Conservation (phyloP, 2,888 invertebrate species). For the Keiferia lycopersicella region DNA sequence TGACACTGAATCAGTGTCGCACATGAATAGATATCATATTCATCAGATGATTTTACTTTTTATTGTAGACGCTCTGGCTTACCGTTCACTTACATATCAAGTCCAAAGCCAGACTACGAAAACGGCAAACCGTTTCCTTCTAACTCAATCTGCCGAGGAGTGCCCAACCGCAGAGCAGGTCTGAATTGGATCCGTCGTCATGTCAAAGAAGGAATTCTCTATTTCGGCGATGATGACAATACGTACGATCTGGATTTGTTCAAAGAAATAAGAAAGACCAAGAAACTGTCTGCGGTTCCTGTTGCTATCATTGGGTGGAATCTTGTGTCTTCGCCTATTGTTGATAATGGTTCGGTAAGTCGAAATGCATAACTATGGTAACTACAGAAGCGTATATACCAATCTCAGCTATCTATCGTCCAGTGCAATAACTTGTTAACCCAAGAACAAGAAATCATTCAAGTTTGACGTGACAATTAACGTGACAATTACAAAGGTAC, state of each 20-base stretch:
- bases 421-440: too few species aligned
- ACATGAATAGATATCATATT: neutral
- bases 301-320: slow-evolving; percentile 89
- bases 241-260: slow-evolving; percentile 86
- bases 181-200: slow-evolving; percentile 80
- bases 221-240: slow-evolving; percentile 90
- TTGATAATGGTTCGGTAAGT: slow-evolving; percentile 79
- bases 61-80: slow-evolving; percentile 74
- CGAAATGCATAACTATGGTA: neutral
- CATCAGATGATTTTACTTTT: neutral
- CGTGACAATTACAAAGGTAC: too few species aligned
- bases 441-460: too few species aligned
- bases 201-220: slow-evolving; percentile 80
- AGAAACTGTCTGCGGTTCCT: slow-evolving; percentile 90
- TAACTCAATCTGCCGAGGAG: slow-evolving; percentile 82
- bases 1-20: too few species aligned
- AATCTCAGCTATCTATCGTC: too few species aligned
- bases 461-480: too few species aligned
- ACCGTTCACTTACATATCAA: slow-evolving; percentile 83
- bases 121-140: too few species aligned
- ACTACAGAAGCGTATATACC: too few species aligned
- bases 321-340: slow-evolving; percentile 84
- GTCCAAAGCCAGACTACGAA: slow-evolving; percentile 83
- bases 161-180: slow-evolving; percentile 86
- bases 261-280: slow-evolving; percentile 85